phyloP scores from a whole-genome alignment of 2,888 invertebrate species.

The Sarcophaga rosellei region DNA sequence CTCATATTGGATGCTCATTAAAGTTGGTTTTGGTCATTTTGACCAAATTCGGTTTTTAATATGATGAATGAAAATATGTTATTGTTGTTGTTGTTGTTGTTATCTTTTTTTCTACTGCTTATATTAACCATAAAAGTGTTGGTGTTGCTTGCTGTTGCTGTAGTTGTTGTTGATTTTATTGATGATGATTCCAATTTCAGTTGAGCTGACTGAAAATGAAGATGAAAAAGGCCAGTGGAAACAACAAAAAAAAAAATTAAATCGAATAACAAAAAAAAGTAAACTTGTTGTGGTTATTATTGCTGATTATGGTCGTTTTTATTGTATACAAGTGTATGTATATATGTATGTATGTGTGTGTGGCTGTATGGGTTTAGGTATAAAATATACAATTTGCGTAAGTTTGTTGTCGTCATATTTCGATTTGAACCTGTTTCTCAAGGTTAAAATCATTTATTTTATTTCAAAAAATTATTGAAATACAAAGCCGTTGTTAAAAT shows the following conservation, averaged over 20 bases:
- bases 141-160: neutral
- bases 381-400: conserved; percentile 48
- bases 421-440: conserved; percentile 65
- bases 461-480: neutral
- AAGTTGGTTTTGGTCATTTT: too few species aligned
- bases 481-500: neutral
- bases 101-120: too few species aligned
- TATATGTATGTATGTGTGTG: too few species aligned
- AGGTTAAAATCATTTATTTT: conserved; percentile 57
- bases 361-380: too few species aligned
- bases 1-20: too few species aligned
- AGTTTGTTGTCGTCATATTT: conserved; percentile 54
- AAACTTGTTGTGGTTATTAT: conserved; percentile 23
- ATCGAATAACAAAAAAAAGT: neutral
- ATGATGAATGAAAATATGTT: neutral
- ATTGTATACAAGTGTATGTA: neutral
- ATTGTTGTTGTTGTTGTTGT: neutral
- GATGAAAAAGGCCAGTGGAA: conserved; percentile 29
- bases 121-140: neutral
- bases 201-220: conserved; percentile 38
- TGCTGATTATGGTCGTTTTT: neutral
- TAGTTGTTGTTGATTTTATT: neutral
- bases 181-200: neutral
- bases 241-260: neutral
- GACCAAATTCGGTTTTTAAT: neutral